Evolutionary conservation across 2,888 invertebrate species (phyloP), one percentile per base, ranked within the genome.

Genomic region (Pocota personata): DNA sequence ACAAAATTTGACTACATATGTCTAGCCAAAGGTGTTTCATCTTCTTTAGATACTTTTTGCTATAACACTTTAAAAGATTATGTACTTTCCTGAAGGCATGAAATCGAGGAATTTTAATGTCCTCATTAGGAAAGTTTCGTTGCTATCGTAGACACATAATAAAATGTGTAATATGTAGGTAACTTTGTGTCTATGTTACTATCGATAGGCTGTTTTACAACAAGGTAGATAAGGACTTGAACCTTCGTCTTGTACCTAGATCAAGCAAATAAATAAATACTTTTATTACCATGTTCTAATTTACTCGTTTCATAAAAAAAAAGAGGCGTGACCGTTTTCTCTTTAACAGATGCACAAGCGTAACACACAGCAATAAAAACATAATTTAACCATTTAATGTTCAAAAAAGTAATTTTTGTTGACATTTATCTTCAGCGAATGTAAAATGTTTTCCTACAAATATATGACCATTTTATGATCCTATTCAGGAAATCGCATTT

Each of bases 331-430:
- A 48, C 37, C 37, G 3, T 75, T 46, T 30, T n/a, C 66, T 32
- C 2, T 30, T 27, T 24, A 37, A 75, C 27, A 19, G 21, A 27
- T 30, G 52, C 27, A 30, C 6, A 55, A 55, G 4, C n/a, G 37
- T n/a, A 35, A 43, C 62, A 43, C 62, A 35, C 50, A 14, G 50
- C 14, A 64, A 73, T 55, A 57, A 73, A 73, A 73, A 40, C n/a
- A 73, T 52, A 48, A 57, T 16, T 62, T 16, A 10, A 50, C 35
- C 60, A 27, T 43, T 27, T 60, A 57, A 40, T 46, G 62, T 50
- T 35, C 21, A 4, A 19, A 48, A 50, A 40, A 32, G 52, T 12
- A 73, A 73, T 64, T 64, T 43, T 21, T 55, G 43, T 37, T 66
- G 66, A 48, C 57, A 76, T 43, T 46, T 35, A 73, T 62, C 62